Evolutionary conservation across 92 coral and sea anemone genomes (phyloP), one percentile per base, ranked within the genome.

Genomic region (Phenganax stokvisi): DNA sequence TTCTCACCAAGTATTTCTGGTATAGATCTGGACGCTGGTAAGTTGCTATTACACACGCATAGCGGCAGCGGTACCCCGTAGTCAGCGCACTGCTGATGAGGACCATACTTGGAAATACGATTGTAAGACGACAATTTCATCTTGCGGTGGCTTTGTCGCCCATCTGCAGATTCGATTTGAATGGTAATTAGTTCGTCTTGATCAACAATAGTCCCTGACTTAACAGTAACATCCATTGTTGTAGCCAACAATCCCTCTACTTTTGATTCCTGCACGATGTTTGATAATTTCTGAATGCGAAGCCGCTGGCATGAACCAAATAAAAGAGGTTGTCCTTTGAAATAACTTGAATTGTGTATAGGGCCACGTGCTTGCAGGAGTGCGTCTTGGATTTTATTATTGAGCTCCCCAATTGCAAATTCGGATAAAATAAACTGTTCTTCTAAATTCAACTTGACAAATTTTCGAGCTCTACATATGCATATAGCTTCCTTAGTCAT

Each of bases 81-180:
- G 81, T 91, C 93, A 8, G 97, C 97, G 81, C 97, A 93, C 31
- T 30, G 60, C 20, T 80, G 58, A 81, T 91, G 91, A 13, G 80
- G 85, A 12, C 92, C 97, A 54, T 83, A 93, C 70, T 83, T 65
- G 0, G 96, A 80, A 11, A 89, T 61, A 67, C 97, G 87, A 55
- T 93, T 96, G 78, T 83, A 93, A 56, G 88, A 84, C 53, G 89
- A 20, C 17, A 93, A 80, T 30, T 72, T 87, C 93, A 93, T 80
- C 29, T 86, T 88, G 58, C 89, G 31, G 9, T 91, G 89, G 44
- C 68, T 52, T 57, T 86, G 81, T n/a, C 85, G 76, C 30, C 84
- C 87, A n/a, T 7, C 56, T 28, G 60, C 54, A n/a, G 77, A 53
- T 73, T 73, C 30, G 6, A 73, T 28, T 54, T 54, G 77, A 3